Percentiles rank a stretch among this genome's conserved stretches.
Evolutionary conservation across 1,140 invertebrate species (phyloP).

Genomic region (Drosophila ficusphila): DNA sequence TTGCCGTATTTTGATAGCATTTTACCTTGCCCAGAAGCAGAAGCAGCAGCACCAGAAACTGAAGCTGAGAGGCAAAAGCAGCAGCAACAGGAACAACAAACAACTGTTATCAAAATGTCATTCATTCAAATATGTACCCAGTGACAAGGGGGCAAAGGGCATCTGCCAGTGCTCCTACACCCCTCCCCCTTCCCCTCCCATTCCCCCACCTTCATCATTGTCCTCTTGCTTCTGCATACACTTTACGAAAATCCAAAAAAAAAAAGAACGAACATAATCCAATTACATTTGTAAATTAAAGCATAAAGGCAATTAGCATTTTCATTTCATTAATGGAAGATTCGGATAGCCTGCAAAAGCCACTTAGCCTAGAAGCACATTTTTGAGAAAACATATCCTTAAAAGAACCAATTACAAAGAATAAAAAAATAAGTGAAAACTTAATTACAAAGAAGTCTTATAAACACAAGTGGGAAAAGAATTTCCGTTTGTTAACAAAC

Average conservation of each 20-base stretch:
- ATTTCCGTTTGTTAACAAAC: too few species aligned
- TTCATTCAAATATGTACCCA: conserved; percentile 80
- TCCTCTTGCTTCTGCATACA: conserved; percentile 46
- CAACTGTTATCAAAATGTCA: conserved; percentile 83
- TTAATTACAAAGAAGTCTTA: too few species aligned
- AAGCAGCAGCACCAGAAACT: conserved; percentile 18
- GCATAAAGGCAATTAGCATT: conserved; percentile 21
- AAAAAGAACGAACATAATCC: too few species aligned
- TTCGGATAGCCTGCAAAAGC: not conserved
- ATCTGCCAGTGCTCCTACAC: too few species aligned
- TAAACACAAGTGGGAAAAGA: too few species aligned
- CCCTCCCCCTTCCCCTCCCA: not conserved
- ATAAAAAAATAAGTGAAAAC: not conserved
- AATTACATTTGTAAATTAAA: conserved; percentile 36
- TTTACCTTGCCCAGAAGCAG: conserved; percentile 60
- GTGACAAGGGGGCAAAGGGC: conserved; percentile 38
- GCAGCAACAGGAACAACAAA: conserved; percentile 49
- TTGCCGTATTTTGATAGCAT: conserved; percentile 78
- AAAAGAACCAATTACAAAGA: not conserved
- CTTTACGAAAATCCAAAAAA: conserved; percentile 35
- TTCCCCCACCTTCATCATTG: not conserved
- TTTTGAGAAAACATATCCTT: not conserved
- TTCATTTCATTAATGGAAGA: conserved; percentile 25
- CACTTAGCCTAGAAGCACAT: not conserved
- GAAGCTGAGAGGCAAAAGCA: conserved; percentile 12